A percentile compares a stretch with the other conserved stretches of the same genome.
Conservation (phyloP, 2,888 invertebrate species). For the Chorisops tibialis region DNA sequence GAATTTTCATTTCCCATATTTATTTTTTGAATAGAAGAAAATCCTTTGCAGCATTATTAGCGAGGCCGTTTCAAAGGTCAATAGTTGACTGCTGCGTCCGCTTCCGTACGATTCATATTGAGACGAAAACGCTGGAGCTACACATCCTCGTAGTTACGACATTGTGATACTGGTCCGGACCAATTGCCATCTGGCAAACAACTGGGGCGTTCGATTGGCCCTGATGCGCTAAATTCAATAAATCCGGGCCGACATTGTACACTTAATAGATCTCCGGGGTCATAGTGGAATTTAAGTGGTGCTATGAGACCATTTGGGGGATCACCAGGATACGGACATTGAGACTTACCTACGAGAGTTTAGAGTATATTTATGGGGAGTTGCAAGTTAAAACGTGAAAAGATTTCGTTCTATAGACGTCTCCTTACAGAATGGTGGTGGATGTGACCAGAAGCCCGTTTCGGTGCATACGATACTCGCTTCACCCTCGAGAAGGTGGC, state of each 20-base stretch:
- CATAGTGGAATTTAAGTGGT: conserved; percentile 70
- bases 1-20: conserved; percentile 5
- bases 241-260: conserved; percentile 68
- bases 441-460: conserved; percentile 84
- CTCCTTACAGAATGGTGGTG: conserved; percentile 71
- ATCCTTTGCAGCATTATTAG: not conserved
- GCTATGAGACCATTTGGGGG: conserved; percentile 67
- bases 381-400: too few relatives aligned
- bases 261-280: conserved; percentile 68
- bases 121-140: conserved; percentile 42
- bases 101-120: conserved; percentile 12
- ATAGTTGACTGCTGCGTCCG: not conserved
- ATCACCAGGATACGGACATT: conserved; percentile 70
- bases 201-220: conserved; percentile 61
- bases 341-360: conserved; percentile 61
- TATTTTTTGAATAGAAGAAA: too few relatives aligned
- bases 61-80: not conserved
- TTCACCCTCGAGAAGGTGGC: conserved; percentile 65
- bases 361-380: not conserved
- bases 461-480: conserved; percentile 82
- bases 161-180: conserved; percentile 65
- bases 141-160: conserved; percentile 63
- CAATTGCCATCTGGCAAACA: conserved; percentile 66
- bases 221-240: conserved; percentile 52
- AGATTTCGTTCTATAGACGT: not conserved